Evolutionary conservation across 2,888 invertebrate genomes (phyloP).

Genomic region (Phengaris alcon): DNA sequence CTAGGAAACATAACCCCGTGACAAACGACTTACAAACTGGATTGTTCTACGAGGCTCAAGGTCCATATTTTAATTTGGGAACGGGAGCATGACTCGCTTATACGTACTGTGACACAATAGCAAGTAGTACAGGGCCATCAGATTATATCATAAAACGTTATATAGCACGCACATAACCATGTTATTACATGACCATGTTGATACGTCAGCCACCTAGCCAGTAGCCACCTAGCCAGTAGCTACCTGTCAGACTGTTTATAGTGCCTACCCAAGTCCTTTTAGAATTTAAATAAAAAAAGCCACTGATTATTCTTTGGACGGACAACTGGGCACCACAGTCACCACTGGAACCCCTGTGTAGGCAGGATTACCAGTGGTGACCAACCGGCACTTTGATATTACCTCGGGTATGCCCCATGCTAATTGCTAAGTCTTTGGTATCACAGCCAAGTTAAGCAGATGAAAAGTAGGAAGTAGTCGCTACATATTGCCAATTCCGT

Average conservation of each 20-base stretch:
- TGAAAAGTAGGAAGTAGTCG: neutral
- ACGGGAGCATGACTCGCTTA: slow-evolving; percentile 19
- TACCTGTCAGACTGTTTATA: too few species aligned
- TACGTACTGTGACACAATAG: slow-evolving; percentile 4
- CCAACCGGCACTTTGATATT: neutral
- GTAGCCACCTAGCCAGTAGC: too few species aligned
- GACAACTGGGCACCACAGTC: too few species aligned
- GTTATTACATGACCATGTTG: neutral
- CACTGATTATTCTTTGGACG: too few species aligned
- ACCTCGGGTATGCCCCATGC: neutral
- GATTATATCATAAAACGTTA: slow-evolving; percentile 15
- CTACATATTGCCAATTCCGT: neutral
- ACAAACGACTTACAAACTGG: neutral
- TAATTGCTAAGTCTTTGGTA: neutral
- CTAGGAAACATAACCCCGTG: too few species aligned
- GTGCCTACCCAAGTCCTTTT: too few species aligned
- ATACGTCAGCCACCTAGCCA: neutral
- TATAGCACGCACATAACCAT: neutral
- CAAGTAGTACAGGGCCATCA: slow-evolving; percentile 11
- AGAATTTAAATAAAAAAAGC: too few species aligned
- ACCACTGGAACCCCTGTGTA: too few species aligned
- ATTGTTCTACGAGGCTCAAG: slow-evolving; percentile 21
- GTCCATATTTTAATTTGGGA: slow-evolving; percentile 19
- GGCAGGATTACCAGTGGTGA: neutral
- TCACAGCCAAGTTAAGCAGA: neutral